phyloP scores from a whole-genome alignment of 2,113 vertebrate genomes.

The Pantherophis guttatus region DNA sequence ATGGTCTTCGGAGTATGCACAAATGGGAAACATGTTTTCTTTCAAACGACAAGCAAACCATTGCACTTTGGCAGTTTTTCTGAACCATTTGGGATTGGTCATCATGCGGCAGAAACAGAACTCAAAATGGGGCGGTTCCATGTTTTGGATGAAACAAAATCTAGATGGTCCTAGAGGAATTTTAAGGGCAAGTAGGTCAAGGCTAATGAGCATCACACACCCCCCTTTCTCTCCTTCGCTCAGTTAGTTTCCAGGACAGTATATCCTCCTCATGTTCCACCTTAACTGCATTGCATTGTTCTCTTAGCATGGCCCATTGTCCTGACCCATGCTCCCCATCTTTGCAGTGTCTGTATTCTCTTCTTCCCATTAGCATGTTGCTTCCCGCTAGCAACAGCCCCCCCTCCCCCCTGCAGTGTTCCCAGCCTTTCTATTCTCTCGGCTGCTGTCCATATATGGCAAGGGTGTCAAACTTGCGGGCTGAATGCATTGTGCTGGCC shows the following conservation, averaged over 20 bases:
- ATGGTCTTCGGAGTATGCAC: not conserved
- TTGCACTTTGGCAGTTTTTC: not conserved
- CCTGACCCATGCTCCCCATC: not conserved
- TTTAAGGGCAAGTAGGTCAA: not conserved
- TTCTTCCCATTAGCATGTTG: not conserved
- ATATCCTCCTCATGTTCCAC: not conserved
- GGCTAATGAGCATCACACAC: not conserved
- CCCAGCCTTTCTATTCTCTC: not conserved
- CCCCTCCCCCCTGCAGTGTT: not conserved
- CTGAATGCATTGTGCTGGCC: too few species aligned
- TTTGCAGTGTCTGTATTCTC: not conserved
- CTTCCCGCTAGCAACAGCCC: not conserved
- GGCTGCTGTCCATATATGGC: not conserved
- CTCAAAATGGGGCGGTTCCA: not conserved
- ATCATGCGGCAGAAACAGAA: not conserved
- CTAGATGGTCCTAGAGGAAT: not conserved
- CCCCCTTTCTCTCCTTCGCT: not conserved
- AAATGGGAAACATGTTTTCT: not conserved
- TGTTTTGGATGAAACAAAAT: not conserved
- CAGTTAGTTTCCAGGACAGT: not conserved
- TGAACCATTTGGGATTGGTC: not conserved
- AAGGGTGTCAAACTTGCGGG: too few species aligned
- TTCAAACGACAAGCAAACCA: not conserved
- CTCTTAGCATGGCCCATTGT: not conserved
- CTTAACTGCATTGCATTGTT: not conserved